phyloP scores from a whole-genome alignment of 2,113 vertebrate genomes.

The Cinclus cinclus region DNA sequence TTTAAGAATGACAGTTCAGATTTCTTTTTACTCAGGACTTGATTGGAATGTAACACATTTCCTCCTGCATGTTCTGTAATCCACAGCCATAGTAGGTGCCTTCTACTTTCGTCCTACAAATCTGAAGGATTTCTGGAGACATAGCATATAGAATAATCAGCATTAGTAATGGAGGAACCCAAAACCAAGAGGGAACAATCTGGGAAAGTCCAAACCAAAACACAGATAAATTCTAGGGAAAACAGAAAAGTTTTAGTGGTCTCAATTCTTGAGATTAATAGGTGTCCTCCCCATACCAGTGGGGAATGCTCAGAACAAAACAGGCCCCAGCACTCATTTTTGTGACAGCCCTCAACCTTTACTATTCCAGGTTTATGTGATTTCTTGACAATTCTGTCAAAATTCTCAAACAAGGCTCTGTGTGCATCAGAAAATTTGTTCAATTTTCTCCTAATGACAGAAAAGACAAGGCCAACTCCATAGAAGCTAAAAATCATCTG shows the following conservation, averaged over 20 bases:
- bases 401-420: background rate
- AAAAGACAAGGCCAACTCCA: background rate
- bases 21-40: conserved; percentile 3
- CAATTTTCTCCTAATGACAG: background rate
- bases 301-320: background rate
- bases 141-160: background rate
- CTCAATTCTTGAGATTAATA: background rate
- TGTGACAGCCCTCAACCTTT: background rate
- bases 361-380: background rate
- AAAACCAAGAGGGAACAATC: background rate
- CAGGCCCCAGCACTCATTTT: background rate
- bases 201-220: background rate
- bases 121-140: background rate
- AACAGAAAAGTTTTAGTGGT: background rate
- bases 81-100: background rate
- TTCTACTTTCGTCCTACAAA: background rate
- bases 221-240: background rate
- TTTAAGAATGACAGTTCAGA: background rate
- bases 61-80: background rate
- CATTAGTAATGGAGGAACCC: background rate
- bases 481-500: background rate
- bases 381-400: background rate
- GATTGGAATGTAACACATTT: background rate
- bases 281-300: background rate
- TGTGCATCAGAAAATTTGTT: background rate